Conservation (phyloP, 2,888 invertebrate genomes). For the Marasmarcha lunaedactyla region DNA sequence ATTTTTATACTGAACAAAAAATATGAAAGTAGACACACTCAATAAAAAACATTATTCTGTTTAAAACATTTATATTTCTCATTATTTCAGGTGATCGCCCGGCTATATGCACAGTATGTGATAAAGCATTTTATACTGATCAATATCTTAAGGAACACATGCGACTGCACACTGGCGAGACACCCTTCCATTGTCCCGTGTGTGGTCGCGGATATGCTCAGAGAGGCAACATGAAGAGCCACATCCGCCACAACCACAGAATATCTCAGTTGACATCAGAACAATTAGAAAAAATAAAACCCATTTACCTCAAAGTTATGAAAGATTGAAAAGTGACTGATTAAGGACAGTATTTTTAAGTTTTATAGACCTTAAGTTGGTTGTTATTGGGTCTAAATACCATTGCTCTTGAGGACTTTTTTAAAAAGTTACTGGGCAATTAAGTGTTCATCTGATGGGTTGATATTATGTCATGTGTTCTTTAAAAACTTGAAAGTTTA, state of each 20-base stretch:
- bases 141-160: constrained; percentile 58
- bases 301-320: constrained; percentile 47
- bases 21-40: no score
- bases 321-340: constrained; percentile 28
- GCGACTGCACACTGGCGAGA: constrained; percentile 61
- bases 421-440: no score
- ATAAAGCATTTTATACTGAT: constrained; percentile 47
- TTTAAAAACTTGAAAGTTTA: no score
- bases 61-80: no score
- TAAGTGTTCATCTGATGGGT: no score
- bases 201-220: constrained; percentile 59
- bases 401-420: no score
- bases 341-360: no score
- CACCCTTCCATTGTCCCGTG: constrained; percentile 60
- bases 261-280: constrained; percentile 43
- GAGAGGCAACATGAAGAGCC: constrained; percentile 60
- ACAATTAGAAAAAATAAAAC: constrained; percentile 45
- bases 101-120: constrained; percentile 47
- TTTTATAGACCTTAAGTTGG: no score
- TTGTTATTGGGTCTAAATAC: no score
- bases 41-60: no score
- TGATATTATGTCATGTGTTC: no score
- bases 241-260: constrained; percentile 46
- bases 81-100: constrained; percentile 50
- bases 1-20: no score